phyloP scores from a whole-genome alignment of 2,888 invertebrate genomes.

The Unio pictorum region DNA sequence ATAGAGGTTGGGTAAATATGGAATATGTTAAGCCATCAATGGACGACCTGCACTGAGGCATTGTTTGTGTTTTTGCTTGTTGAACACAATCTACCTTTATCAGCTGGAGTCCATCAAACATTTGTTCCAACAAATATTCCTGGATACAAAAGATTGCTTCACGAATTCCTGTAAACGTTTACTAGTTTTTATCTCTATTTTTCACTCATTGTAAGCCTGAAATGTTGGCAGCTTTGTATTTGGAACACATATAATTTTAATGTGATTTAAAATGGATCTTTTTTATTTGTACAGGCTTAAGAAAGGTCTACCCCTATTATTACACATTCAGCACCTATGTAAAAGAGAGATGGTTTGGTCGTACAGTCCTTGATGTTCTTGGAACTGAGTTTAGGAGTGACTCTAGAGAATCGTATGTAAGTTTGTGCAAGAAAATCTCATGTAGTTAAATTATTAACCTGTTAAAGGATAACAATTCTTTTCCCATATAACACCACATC shows the following conservation, averaged over 20 bases:
- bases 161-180: no score
- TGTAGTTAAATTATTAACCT: neutral
- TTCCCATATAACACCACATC: neutral
- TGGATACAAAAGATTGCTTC: no score
- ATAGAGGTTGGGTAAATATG: no score
- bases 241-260: neutral
- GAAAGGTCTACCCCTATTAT: constrained; percentile 97
- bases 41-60: no score
- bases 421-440: constrained; percentile 16
- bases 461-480: neutral
- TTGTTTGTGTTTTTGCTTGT: no score
- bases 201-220: no score
- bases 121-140: no score
- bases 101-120: no score
- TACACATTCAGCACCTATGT: constrained; percentile 97
- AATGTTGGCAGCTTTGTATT: neutral
- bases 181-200: no score
- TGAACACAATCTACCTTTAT: no score
- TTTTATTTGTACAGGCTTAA: constrained; percentile 79
- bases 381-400: constrained; percentile 89
- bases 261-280: neutral
- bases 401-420: constrained; percentile 70
- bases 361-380: constrained; percentile 92
- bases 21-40: no score
- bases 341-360: constrained; percentile 93